phyloP scores from a whole-genome alignment of 2,888 invertebrate species.

The Operophtera brumata region DNA sequence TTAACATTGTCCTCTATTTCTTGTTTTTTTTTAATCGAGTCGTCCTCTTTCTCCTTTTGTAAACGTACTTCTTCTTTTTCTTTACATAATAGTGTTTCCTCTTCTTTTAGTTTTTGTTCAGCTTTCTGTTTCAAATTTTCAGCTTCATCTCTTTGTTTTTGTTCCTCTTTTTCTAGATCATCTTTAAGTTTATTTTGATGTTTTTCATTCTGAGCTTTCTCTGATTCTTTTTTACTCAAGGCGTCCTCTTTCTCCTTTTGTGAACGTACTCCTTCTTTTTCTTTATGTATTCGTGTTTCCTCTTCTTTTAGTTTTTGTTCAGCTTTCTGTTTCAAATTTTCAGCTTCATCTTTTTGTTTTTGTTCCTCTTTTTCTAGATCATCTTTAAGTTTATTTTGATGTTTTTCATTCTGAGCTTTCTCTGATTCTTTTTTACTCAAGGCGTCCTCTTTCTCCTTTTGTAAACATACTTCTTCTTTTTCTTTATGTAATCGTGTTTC shows the following conservation, averaged over 20 bases:
- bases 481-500: no score
- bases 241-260: not conserved
- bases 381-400: conserved; percentile 1
- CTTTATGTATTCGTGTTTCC: not conserved
- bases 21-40: conserved; percentile 9
- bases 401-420: conserved; percentile 10
- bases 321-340: conserved; percentile 4
- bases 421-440: conserved; percentile 11
- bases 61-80: conserved; percentile 9
- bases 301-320: not conserved
- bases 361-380: conserved; percentile 5
- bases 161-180: conserved; percentile 2
- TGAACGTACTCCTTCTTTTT: conserved; percentile 6
- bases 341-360: no score
- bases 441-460: conserved; percentile 2
- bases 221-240: conserved; percentile 6
- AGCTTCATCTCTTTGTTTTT: no score
- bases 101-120: not conserved
- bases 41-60: not conserved
- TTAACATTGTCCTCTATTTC: no score
- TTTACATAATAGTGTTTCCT: not conserved
- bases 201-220: not conserved
- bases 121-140: no score
- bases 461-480: not conserved
- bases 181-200: conserved; percentile 7